phyloP scores from a whole-genome alignment of 2,113 vertebrate genomes.

The Solea solea region DNA sequence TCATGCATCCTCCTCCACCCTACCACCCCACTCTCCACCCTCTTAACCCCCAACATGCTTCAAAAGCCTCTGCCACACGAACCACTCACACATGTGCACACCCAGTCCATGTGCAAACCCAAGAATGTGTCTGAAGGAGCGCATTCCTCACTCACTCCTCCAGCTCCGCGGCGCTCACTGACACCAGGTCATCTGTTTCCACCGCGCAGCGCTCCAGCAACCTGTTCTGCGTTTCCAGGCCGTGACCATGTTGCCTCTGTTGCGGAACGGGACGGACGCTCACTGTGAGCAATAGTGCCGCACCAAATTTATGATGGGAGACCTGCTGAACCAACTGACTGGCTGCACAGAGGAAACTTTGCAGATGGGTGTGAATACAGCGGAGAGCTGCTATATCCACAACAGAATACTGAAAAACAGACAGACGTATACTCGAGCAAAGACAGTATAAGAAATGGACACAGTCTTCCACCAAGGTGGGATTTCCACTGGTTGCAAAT shows the following conservation, averaged over 20 bases:
- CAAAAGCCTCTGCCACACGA: slow-evolving; percentile 68
- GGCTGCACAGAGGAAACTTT: slow-evolving; percentile 31
- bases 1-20: slow-evolving; percentile 70
- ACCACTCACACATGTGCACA: slow-evolving; percentile 42
- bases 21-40: slow-evolving; percentile 47
- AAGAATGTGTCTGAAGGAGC: slow-evolving; percentile 7
- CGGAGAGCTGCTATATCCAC: slow-evolving; percentile 64
- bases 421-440: slow-evolving; percentile 9
- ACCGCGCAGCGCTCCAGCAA: slow-evolving; percentile 39
- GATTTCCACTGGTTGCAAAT: too few relatives aligned
- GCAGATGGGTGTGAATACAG: slow-evolving; percentile 48
- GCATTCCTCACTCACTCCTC: slow-evolving; percentile 46
- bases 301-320: slow-evolving; percentile 37
- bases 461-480: too few relatives aligned
- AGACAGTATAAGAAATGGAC: neutral
- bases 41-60: slow-evolving; percentile 69
- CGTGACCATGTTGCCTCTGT: slow-evolving; percentile 37
- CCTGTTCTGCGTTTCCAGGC: slow-evolving; percentile 58
- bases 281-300: slow-evolving; percentile 32
- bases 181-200: slow-evolving; percentile 50
- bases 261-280: slow-evolving; percentile 2
- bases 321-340: slow-evolving; percentile 1
- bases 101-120: slow-evolving; percentile 8
- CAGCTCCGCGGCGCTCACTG: slow-evolving; percentile 5
- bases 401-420: slow-evolving; percentile 40